Percentiles rank a stretch among this genome's conserved stretches.
Evolutionary conservation across 1,140 invertebrate species (phyloP).

Genomic region (Portunus trituberculatus): DNA sequence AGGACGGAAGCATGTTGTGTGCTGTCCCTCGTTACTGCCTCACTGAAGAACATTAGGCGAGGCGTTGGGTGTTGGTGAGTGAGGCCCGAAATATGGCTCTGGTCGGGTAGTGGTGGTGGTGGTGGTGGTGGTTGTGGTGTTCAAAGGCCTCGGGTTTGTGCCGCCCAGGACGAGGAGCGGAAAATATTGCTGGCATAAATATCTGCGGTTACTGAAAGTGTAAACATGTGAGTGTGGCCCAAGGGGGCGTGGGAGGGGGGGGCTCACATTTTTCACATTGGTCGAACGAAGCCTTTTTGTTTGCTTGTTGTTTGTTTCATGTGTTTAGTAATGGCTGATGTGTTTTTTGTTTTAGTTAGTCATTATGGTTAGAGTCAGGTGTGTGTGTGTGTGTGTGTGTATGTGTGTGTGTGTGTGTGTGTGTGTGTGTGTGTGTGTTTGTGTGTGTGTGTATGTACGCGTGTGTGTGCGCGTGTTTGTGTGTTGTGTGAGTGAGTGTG

Average conservation of each 20-base stretch:
- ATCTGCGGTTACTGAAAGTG: not conserved
- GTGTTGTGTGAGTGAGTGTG: no score
- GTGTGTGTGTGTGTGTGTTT: not conserved
- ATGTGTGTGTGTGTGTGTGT: not conserved
- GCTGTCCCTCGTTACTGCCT: not conserved
- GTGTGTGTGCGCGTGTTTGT: no score
- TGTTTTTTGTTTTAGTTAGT: not conserved
- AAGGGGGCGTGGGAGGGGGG: no score
- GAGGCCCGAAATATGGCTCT: not conserved
- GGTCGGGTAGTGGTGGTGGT: not conserved
- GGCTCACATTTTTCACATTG: not conserved
- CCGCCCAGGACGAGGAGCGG: not conserved
- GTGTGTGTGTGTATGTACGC: no score
- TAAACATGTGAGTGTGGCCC: not conserved
- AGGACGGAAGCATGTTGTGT: no score
- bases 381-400: not conserved
- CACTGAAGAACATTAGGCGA: not conserved
- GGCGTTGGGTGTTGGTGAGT: not conserved
- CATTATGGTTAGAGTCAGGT: not conserved
- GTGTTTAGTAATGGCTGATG: not conserved
- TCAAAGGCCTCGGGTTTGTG: not conserved
- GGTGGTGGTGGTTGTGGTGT: no score
- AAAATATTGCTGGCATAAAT: constrained; percentile 2
- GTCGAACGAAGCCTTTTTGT: not conserved
- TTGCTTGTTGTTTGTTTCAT: not conserved